Evolutionary conservation across 2,888 invertebrate genomes (phyloP).

Genomic region (Bombyx huttoni): DNA sequence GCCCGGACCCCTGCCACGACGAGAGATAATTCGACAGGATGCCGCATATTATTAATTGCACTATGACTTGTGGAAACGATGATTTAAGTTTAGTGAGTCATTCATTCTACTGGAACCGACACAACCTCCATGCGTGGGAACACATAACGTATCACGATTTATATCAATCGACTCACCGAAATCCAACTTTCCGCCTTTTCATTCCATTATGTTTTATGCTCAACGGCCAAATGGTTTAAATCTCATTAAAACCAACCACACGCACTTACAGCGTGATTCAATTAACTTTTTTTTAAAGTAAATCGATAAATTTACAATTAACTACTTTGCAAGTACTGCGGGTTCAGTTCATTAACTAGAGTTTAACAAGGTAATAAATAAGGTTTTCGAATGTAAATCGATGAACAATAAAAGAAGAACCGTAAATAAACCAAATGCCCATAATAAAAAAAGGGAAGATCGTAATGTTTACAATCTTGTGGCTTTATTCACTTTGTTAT

Average conservation of each 20-base stretch:
- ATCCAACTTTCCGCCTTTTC: constrained; percentile 17
- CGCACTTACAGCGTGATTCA: constrained; percentile 38
- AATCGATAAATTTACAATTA: constrained; percentile 62
- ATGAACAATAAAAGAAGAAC: constrained; percentile 63
- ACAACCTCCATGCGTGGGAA: constrained; percentile 58
- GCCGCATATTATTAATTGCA: constrained; percentile 73
- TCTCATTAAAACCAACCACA: constrained; percentile 28
- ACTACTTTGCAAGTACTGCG: constrained; percentile 43
- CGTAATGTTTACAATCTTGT: constrained; percentile 72
- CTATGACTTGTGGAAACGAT: constrained; percentile 73
- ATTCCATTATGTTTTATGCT: constrained; percentile 24
- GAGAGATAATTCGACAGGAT: constrained; percentile 73
- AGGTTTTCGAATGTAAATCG: constrained; percentile 45
- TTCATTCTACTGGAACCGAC: constrained; percentile 54
- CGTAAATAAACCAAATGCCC: constrained; percentile 62
- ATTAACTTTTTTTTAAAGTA: constrained; percentile 42
- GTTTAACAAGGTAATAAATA: constrained; percentile 70
- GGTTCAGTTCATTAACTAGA: constrained; percentile 64
- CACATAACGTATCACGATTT: constrained; percentile 40
- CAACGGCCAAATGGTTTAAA: constrained; percentile 26
- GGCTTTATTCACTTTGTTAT: constrained; percentile 73
- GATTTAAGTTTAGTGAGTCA: constrained; percentile 68
- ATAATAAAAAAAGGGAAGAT: constrained; percentile 67
- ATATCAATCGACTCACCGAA: constrained; percentile 30
- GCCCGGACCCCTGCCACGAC: constrained; percentile 69